Evolutionary conservation across 2,113 vertebrate genomes (phyloP).

Genomic region (Clarias batrachus): DNA sequence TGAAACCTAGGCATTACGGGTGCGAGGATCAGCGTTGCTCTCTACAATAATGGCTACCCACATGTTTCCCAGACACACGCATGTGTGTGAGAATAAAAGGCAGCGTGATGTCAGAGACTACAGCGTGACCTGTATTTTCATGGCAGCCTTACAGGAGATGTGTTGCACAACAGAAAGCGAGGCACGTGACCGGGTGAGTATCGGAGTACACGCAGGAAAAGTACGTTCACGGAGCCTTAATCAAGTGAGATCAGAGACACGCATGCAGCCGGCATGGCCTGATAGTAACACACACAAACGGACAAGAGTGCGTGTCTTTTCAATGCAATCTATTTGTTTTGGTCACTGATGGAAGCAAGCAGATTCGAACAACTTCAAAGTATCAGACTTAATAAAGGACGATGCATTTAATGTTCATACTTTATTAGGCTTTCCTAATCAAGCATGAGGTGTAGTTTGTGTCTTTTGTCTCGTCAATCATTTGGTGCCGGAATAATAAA

Average conservation of each 20-base stretch:
- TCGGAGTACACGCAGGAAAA: conserved; percentile 35
- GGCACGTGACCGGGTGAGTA: conserved; percentile 13
- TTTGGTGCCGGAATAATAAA: no score
- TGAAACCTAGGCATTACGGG: not conserved
- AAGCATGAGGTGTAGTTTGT: no score
- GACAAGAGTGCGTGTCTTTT: not conserved
- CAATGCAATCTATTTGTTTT: not conserved
- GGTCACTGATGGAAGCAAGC: not conserved
- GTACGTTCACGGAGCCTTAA: conserved; percentile 4
- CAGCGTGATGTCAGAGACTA: conserved; percentile 3
- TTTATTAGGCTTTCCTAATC: no score
- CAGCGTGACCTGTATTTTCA: conserved; percentile 3
- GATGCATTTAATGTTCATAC: no score
- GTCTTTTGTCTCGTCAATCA: no score
- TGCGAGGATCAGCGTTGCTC: not conserved
- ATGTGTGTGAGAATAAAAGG: conserved; percentile 35
- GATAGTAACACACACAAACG: not conserved
- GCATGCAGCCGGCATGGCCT: not conserved
- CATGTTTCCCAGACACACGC: not conserved
- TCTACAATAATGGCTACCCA: not conserved
- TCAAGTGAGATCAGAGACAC: not conserved
- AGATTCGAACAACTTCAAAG: not conserved
- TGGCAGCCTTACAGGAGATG: conserved; percentile 37
- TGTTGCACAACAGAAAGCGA: conserved; percentile 26
- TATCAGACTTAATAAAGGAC: not conserved